These are phyloP conservation scores for Saturnia japonica DNA, from an alignment of 2,888 invertebrate species.

Conservation along the genomic window DNA sequence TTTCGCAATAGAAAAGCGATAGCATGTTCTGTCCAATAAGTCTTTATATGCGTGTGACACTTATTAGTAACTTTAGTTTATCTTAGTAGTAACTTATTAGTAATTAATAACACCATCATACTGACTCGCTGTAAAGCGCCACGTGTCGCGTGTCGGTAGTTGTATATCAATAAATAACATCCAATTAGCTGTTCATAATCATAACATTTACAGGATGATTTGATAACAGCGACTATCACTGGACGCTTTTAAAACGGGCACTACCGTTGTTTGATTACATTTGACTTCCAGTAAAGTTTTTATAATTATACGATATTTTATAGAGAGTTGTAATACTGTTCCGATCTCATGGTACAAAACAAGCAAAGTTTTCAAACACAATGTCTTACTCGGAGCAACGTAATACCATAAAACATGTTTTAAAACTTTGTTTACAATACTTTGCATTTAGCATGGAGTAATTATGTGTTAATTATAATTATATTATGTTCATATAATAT, in stretches of 20 bases:
- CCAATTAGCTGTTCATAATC: too few species aligned
- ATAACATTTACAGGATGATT: too few species aligned
- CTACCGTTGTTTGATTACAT: neutral
- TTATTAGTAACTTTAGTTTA: too few species aligned
- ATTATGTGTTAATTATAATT: too few species aligned
- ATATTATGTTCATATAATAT: neutral
- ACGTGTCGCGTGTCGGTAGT: too few species aligned
- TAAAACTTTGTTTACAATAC: constrained; percentile 31
- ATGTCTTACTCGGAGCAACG: constrained; percentile 40
- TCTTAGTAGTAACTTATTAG: too few species aligned
- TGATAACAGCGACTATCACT: neutral
- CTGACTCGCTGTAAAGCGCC: too few species aligned
- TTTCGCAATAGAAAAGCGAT: too few species aligned
- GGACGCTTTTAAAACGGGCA: neutral
- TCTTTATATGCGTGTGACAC: neutral
- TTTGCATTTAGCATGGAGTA: neutral
- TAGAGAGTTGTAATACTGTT: constrained; percentile 6
- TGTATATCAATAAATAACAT: too few species aligned
- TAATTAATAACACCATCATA: too few species aligned
- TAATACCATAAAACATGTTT: constrained; percentile 41
- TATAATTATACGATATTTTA: neutral
- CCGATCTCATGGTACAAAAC: neutral
- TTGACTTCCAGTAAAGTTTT: neutral
- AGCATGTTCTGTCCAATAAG: neutral
- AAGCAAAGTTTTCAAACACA: constrained; percentile 29